Conservation (phyloP, 1,140 invertebrate genomes). For the Goniozus legneri region DNA sequence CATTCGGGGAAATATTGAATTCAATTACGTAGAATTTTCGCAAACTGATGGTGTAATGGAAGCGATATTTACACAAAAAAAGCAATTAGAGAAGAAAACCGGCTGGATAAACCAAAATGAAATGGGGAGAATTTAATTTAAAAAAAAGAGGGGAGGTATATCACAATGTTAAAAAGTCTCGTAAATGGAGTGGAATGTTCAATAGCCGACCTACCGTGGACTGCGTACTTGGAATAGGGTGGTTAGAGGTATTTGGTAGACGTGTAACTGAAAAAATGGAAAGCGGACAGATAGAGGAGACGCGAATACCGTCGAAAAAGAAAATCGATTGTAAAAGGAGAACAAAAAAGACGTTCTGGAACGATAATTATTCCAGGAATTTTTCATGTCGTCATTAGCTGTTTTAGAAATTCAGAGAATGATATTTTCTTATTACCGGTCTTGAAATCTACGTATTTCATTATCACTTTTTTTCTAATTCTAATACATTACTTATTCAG, state of each 20-base stretch:
- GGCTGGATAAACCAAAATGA: not conserved
- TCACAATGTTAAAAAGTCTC: slow-evolving; percentile 27
- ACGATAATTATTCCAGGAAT: slow-evolving; percentile 20
- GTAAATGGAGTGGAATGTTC: slow-evolving; percentile 30
- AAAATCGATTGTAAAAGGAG: slow-evolving; percentile 11
- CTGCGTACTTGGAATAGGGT: slow-evolving; percentile 15
- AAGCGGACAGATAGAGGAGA: not conserved
- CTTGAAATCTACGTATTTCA: no score
- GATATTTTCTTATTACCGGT: no score
- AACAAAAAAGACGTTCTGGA: slow-evolving; percentile 11
- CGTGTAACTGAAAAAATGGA: slow-evolving; percentile 15
- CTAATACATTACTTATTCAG: no score
- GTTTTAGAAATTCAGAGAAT: no score
- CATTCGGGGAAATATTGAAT: no score
- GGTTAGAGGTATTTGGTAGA: slow-evolving; percentile 14
- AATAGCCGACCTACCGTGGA: slow-evolving; percentile 22
- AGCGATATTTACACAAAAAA: no score
- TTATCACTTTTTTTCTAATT: no score
- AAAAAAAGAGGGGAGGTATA: slow-evolving; percentile 22
- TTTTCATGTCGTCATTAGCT: no score
- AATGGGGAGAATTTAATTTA: slow-evolving; percentile 21
- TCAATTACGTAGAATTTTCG: no score
- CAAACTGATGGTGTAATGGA: no score
- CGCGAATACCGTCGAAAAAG: not conserved
- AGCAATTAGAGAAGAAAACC: not conserved